A percentile compares a stretch with the other conserved stretches of the same genome.
Conservation (phyloP, 2,888 invertebrate species). For the Athalia rosae region DNA sequence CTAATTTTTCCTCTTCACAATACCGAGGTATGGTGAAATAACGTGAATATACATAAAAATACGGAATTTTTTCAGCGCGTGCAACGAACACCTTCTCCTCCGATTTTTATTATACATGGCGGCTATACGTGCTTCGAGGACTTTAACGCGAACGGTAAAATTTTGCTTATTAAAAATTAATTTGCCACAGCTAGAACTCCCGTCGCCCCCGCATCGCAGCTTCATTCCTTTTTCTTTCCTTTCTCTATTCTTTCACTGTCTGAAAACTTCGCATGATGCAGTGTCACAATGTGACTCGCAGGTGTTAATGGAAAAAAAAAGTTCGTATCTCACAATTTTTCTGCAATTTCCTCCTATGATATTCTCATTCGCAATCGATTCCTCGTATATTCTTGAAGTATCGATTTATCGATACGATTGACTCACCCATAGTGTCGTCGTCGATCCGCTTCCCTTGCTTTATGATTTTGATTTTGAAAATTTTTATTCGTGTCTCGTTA, state of each 20-base stretch:
- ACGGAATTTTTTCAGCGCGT: too few species aligned
- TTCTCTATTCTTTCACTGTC: too few species aligned
- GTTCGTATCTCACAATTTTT: slow-evolving; percentile 25
- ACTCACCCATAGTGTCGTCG: too few species aligned
- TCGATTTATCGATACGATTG: too few species aligned
- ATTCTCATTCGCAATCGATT: too few species aligned
- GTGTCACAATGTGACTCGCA: too few species aligned
- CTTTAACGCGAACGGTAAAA: background rate
- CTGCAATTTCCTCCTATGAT: slow-evolving; percentile 5
- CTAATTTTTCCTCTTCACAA: slow-evolving; percentile 26
- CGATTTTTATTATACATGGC: background rate
- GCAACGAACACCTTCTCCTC: too few species aligned
- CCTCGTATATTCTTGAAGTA: too few species aligned
- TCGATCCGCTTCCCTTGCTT: too few species aligned
- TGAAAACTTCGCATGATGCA: too few species aligned
- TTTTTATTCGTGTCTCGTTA: background rate
- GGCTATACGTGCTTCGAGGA: background rate
- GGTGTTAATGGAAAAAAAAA: too few species aligned
- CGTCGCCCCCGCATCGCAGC: background rate
- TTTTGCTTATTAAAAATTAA: slow-evolving; percentile 32
- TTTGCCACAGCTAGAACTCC: background rate
- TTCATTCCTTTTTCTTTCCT: background rate
- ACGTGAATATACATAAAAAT: background rate
- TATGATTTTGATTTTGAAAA: background rate
- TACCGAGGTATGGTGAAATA: background rate